Conservation (phyloP, 2,888 invertebrate genomes). For the Apotomis betuletana region DNA sequence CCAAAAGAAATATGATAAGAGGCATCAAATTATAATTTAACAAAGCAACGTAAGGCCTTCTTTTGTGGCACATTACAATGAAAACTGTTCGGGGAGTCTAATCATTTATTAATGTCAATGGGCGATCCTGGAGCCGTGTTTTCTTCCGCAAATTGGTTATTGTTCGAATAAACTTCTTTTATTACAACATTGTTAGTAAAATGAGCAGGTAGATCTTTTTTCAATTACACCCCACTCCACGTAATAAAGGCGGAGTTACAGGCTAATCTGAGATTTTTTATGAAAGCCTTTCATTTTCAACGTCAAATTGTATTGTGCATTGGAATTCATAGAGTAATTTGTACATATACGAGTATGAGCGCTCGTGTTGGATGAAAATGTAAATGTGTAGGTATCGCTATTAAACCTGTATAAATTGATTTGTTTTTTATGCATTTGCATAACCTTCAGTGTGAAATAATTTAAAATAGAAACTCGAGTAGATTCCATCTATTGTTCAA, state of each 20-base stretch:
- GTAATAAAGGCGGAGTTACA: constrained; percentile 69
- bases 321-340: neutral
- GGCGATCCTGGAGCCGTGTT: constrained; percentile 70
- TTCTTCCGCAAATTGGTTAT: constrained; percentile 80
- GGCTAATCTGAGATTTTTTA: constrained; percentile 67
- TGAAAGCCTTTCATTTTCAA: constrained; percentile 56
- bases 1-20: constrained; percentile 71
- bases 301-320: constrained; percentile 28
- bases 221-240: constrained; percentile 64
- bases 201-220: constrained; percentile 68
- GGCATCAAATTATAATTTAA: constrained; percentile 83
- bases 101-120: constrained; percentile 84
- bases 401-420: neutral
- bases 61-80: constrained; percentile 80
- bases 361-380: neutral
- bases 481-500: no score
- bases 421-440: neutral
- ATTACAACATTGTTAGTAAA: constrained; percentile 80
- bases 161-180: constrained; percentile 80
- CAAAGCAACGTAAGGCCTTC: constrained; percentile 76
- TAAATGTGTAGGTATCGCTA: no score
- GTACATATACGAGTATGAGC: neutral
- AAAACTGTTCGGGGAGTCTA: constrained; percentile 67
- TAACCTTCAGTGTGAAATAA: no score
- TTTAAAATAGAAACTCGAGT: no score